Base-by-base conservation (phyloP, 2,888 invertebrate species). In the Ecdyonurus torrentis region DNA sequence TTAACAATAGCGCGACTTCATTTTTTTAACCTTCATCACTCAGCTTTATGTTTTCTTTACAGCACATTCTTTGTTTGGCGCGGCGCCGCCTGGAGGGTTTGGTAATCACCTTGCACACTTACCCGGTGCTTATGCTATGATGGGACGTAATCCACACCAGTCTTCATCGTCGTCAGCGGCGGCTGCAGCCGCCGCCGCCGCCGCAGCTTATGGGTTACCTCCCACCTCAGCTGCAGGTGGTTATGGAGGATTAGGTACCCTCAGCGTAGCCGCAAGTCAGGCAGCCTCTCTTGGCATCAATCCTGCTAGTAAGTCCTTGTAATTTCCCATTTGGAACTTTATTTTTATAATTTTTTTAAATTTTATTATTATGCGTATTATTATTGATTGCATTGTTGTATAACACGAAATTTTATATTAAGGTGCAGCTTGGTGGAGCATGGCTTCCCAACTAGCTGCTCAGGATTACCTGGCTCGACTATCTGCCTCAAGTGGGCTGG, bases 391-490 rank as follows among this genome's bases (percentile, higher is more conserved):
- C 18, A 2, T 52, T n/a, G 1, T n/a, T 52, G 19, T 52, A 19
- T n/a, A 52, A 2, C 18, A n/a, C 1, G 52, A 52, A 52, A 52
- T 2, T 52, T 19, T n/a, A n/a, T 55, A 19, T n/a, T 7, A 74
- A 88, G 89, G 87, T 75, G 87, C 87, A 69, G 87, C 88, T 64
- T 91, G 91, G 91, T 91, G 91, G 90, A 89, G 89, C 23, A 90
- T 91, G 88, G 90, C 91, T 55, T 87, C 87, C 25, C 91, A 91
- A 74, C 78, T 91, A 69, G 91, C 91, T 50, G 90, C 91, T 0
- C 91, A 91, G 74, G 91, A 91, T 75, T 91, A 91, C 76, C 81
- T 91, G 68, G 87, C 88, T 59, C 81, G 90, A 65, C 76, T 91
- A 67, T 91, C 91, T 74, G 89, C 89, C 2, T 86, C 89, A 7